Evolutionary conservation across 2,113 vertebrate species (phyloP).

Genomic region (Galbula dea): DNA sequence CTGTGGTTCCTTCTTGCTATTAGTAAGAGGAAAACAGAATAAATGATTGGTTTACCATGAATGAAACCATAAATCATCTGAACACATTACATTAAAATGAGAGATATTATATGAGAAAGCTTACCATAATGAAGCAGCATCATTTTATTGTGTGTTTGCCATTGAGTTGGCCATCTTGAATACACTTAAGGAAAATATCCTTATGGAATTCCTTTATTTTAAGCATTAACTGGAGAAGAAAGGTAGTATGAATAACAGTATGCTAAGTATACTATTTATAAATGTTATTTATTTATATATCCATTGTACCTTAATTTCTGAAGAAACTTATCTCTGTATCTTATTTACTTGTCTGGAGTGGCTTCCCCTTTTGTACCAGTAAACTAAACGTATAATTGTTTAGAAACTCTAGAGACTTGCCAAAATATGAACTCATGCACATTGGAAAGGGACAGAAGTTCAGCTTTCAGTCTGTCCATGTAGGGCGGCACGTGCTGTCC

Average conservation of each 20-base stretch:
- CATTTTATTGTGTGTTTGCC: background rate
- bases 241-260: background rate
- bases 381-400: constrained; percentile 60
- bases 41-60: background rate
- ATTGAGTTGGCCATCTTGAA: background rate
- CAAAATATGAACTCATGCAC: constrained; percentile 48
- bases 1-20: background rate
- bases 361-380: constrained; percentile 32
- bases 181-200: background rate
- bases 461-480: constrained; percentile 48
- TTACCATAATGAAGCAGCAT: background rate
- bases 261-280: constrained; percentile 34
- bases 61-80: background rate
- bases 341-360: constrained; percentile 37
- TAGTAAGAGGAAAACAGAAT: background rate
- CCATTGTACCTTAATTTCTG: constrained; percentile 45
- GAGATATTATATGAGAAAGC: background rate
- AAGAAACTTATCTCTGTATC: constrained; percentile 34
- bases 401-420: constrained; percentile 31
- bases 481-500: constrained; percentile 33
- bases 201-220: background rate
- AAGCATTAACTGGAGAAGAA: background rate
- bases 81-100: background rate
- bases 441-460: constrained; percentile 50
- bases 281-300: constrained; percentile 38